phyloP scores from a whole-genome alignment of 2,888 invertebrate species.

The Sabatieria punctata region DNA sequence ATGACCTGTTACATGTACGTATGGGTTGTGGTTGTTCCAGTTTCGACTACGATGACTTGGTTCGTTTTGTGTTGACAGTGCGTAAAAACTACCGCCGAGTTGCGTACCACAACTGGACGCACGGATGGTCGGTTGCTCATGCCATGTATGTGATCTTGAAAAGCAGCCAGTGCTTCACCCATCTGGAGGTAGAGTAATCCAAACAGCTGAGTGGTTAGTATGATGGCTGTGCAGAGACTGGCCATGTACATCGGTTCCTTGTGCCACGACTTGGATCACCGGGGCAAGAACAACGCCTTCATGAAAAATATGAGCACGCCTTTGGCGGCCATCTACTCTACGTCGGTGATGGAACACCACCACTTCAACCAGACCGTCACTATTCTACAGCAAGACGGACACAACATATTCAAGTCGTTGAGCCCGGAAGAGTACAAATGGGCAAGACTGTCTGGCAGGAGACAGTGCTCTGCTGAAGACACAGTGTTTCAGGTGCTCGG shows the following conservation, averaged over 20 bases:
- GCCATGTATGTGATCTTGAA: conserved; percentile 52
- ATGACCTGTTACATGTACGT: too few relatives aligned
- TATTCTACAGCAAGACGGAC: conserved; percentile 65
- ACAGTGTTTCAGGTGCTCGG: conserved; percentile 46
- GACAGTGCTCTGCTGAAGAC: conserved; percentile 1
- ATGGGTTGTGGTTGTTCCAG: too few relatives aligned
- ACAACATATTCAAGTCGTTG: conserved; percentile 61
- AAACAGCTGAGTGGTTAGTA: not conserved
- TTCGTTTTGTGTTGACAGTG: conserved; percentile 58
- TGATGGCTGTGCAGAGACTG: conserved; percentile 43
- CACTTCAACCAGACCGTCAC: conserved; percentile 73
- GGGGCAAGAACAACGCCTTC: conserved; percentile 64
- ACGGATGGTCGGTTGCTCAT: conserved; percentile 70
- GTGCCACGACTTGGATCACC: conserved; percentile 68
- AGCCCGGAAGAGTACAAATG: conserved; percentile 52
- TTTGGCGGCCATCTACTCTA: conserved; percentile 62
- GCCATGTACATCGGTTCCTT: conserved; percentile 60
- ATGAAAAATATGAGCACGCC: conserved; percentile 66
- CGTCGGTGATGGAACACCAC: conserved; percentile 69
- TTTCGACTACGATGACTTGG: conserved; percentile 50
- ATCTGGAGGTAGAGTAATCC: conserved; percentile 17
- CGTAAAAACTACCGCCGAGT: conserved; percentile 65
- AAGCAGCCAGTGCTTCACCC: conserved; percentile 18
- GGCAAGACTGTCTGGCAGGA: conserved; percentile 17
- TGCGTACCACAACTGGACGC: conserved; percentile 68